These are phyloP conservation scores for Eugnorisma glareosa DNA, from an alignment of 2,888 invertebrate genomes.

Conservation along the genomic window DNA sequence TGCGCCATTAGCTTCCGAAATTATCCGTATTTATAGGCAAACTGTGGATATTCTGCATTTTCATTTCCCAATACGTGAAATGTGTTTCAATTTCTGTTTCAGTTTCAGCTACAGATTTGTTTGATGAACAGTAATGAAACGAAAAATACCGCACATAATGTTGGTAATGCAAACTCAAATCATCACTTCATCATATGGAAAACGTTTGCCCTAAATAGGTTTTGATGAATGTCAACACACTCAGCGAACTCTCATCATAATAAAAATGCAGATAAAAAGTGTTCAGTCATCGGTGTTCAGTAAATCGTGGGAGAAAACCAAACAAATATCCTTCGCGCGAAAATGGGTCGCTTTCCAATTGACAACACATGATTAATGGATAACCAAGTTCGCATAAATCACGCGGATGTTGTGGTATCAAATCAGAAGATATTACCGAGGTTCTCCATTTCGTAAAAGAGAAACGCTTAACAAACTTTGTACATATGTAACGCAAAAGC, in stretches of 20 bases:
- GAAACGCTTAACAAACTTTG: conserved; percentile 51
- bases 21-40: conserved; percentile 69
- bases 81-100: conserved; percentile 76
- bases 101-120: conserved; percentile 74
- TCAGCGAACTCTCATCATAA: conserved; percentile 62
- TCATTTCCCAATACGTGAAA: conserved; percentile 67
- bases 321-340: conserved; percentile 77
- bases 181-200: conserved; percentile 5
- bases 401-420: conserved; percentile 77
- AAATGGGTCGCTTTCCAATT: conserved; percentile 85
- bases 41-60: conserved; percentile 61
- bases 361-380: conserved; percentile 85
- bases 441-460: conserved; percentile 63
- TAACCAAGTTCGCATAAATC: conserved; percentile 82
- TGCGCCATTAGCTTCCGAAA: conserved; percentile 61
- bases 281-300: conserved; percentile 72
- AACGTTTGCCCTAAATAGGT: conserved; percentile 36
- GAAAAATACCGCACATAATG: conserved; percentile 1
- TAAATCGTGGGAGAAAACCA: conserved; percentile 78
- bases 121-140: conserved; percentile 50
- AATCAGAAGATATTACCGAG: conserved; percentile 72
- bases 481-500: background rate
- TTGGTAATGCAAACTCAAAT: conserved; percentile 5
- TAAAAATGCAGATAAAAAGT: conserved; percentile 68
- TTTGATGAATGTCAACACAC: conserved; percentile 56